Evolutionary conservation across 2,113 vertebrate species (phyloP), one percentile per base, ranked within the genome.

Genomic region (Circaetus cinerascens): DNA sequence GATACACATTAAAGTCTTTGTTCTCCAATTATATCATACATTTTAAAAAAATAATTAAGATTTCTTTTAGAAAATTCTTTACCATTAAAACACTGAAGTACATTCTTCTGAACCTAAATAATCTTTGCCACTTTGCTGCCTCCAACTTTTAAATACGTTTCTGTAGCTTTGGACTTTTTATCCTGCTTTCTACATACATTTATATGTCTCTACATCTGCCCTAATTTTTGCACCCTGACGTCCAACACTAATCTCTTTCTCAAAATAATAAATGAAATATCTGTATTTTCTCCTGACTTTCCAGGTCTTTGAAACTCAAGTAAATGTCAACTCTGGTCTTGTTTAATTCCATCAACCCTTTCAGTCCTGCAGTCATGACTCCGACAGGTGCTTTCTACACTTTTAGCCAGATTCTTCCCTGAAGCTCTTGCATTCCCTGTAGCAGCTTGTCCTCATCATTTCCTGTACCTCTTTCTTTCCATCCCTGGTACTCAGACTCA

Each of bases 41-140:
- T 40, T 25, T 25, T 17, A 2, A 22, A 55, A 50, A 51, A 55
- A 21, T 0, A 18, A 32, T 7, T 3, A 13, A 51, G 5, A 66
- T 30, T 74, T 71, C 5, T 81, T 85, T 78, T 30, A 78, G 25
- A 81, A 85, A 90, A 41, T 21, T 85, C 3, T 64, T 74, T 38
- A 60, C 13, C 13, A 36, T 45, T 89, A 57, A 60, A 83, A 45
- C 45, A 57, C 11, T 22, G 3, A 53, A 36, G 9, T 38, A 66
- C 43, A 22, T 50, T 82, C 34, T 92, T 85, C 34, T 73, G 55
- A 86, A 77, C 5, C 11, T 46, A 45, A 89, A 32, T 34, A 66
- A 55, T 13, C 13, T 60, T 64, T 64, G 20, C 18, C 15, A 43
- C 13, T 55, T 36, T 55, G 17, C 51, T 55, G 22, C 3, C 86